Base-by-base conservation (phyloP, 2,888 invertebrate species). In the Galerucella calmariensis region DNA sequence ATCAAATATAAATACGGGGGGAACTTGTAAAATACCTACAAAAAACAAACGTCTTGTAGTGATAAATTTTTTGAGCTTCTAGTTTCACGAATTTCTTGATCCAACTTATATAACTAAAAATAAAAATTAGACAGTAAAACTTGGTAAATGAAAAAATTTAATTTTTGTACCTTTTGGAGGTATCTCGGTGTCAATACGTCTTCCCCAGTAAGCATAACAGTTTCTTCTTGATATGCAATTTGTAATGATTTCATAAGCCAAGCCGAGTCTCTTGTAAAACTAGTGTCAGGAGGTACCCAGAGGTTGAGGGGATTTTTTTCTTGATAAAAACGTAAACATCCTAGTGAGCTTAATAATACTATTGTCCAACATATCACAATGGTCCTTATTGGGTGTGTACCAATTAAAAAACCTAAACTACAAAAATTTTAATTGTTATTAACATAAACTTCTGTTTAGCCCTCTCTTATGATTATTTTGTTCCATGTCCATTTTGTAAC, bases 221-320 rank as follows among this genome's bases (percentile, higher is more conserved):
- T 89, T 86, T 94, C 92, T 14, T 90, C 84, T 77, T 93, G 89
- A 82, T 91, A 90, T 11, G 91, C 92, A 68, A 90, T 90, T 74
- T 92, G 90, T 85, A 93, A 92, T 75, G 90, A 91, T 20, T 90
- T 87, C 84, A 93, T 90, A 74, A 93, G 89, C 94, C 94, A 94
- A 81, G 93, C 90, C 5, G 94, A 92, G 80, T 94, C 92, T 78
- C 87, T 85, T 58, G 90, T 89, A 84, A 93, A 94, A 75, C 92
- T 90, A 0, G 94, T 93, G 59, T 93, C 90, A 59, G 91, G 91
- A 12, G 94, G 94, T 27, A 94, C 92, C 94, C 94, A 95, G 79
- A 95, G 86, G 82, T 92, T 92, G 82, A 94, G 86, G 0, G 94
- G 94, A 86, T 93, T 92, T 83, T 92, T 93, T 87, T 94, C 94